A percentile compares a stretch with the other conserved stretches of the same genome.
Evolutionary conservation across 2,888 invertebrate genomes (phyloP).

Genomic region (Eumerus sabulonum): DNA sequence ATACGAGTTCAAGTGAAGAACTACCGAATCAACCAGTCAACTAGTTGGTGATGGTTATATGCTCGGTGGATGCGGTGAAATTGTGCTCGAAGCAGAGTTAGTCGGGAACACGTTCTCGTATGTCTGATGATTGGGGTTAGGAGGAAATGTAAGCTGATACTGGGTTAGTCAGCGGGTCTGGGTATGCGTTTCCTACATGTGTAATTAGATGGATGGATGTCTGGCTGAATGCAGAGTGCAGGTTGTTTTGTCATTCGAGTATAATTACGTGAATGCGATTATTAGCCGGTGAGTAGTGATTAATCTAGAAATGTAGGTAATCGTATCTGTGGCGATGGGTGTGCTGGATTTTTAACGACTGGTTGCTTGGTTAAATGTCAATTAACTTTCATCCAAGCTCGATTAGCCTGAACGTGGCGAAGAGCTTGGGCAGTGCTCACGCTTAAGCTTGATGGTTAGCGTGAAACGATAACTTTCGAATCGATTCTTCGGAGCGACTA

Average conservation of each 20-base stretch:
- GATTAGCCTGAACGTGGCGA: too few species aligned
- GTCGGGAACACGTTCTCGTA: slow-evolving; percentile 25
- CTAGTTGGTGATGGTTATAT: slow-evolving; percentile 10
- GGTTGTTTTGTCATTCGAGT: slow-evolving; percentile 40
- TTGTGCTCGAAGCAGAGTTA: not conserved
- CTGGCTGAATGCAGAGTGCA: slow-evolving; percentile 31
- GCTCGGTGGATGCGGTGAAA: not conserved
- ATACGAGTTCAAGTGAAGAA: slow-evolving; percentile 3
- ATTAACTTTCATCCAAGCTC: too few species aligned
- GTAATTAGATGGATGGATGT: slow-evolving; percentile 33
- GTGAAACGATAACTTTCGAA: too few species aligned
- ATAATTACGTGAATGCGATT: slow-evolving; percentile 53
- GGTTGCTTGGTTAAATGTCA: too few species aligned
- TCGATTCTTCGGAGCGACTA: too few species aligned
- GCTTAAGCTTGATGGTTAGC: too few species aligned
- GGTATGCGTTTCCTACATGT: slow-evolving; percentile 34
- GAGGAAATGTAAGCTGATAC: slow-evolving; percentile 58
- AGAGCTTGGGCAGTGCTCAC: too few species aligned
- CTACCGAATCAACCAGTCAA: not conserved
- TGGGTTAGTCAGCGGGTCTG: slow-evolving; percentile 4
- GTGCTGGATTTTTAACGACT: too few species aligned
- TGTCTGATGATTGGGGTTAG: slow-evolving; percentile 53
- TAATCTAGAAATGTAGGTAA: slow-evolving; percentile 56
- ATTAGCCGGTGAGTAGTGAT: slow-evolving; percentile 51
- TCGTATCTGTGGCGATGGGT: slow-evolving; percentile 10